phyloP scores from a whole-genome alignment of 2,888 invertebrate genomes.

The Yponomeuta malinellus region DNA sequence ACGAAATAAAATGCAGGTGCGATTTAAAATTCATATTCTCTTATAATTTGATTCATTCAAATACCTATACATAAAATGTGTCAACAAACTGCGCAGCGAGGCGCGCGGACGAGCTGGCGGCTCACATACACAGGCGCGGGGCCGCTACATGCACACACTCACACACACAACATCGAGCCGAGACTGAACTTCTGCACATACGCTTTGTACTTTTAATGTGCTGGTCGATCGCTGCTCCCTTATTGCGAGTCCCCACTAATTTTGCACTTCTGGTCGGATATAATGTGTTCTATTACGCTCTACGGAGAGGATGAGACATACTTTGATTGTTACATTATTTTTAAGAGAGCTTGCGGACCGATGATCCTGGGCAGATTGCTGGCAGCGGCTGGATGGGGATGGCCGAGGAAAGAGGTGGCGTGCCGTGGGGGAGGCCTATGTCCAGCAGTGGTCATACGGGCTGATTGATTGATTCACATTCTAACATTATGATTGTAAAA shows the following conservation, averaged over 20 bases:
- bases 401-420: no score
- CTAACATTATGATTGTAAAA: background rate
- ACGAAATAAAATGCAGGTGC: constrained; percentile 33
- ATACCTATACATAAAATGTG: constrained; percentile 66
- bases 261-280: background rate
- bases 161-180: constrained; percentile 43
- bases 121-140: constrained; percentile 25
- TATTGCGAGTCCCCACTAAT: background rate
- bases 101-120: constrained; percentile 39
- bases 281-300: no score
- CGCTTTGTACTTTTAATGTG: constrained; percentile 55
- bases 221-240: background rate
- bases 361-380: no score
- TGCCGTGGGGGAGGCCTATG: no score
- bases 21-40: constrained; percentile 68
- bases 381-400: no score
- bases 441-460: no score
- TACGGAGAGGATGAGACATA: no score
- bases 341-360: no score
- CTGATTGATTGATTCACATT: background rate
- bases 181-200: constrained; percentile 70
- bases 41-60: constrained; percentile 76
- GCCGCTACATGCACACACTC: constrained; percentile 36
- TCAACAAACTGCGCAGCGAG: constrained; percentile 74
- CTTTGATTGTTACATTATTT: background rate